Percentiles rank a stretch among this genome's conserved stretches.
Conservation (phyloP, 2,888 invertebrate species). For the Ormyrus nitidulus region DNA sequence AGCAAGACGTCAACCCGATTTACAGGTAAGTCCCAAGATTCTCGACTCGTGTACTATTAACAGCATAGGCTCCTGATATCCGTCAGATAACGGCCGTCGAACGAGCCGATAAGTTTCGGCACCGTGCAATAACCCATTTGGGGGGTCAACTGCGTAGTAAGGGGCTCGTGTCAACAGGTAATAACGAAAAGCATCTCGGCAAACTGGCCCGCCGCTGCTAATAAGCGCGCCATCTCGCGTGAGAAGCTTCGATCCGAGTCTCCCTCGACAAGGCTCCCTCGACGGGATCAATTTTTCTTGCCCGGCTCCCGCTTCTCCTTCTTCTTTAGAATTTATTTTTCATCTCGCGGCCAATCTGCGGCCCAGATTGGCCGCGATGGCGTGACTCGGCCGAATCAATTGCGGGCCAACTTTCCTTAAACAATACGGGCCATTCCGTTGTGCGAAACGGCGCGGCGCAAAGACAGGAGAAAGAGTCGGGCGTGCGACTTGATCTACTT, state of each 20-base stretch:
- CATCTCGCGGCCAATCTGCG: too few relatives aligned
- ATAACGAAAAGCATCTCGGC: conserved; percentile 58
- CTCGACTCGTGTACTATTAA: too few relatives aligned
- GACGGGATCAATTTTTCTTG: conserved; percentile 20
- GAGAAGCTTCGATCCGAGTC: conserved; percentile 16
- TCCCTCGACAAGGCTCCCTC: neutral
- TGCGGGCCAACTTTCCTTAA: too few relatives aligned
- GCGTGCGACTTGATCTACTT: conserved; percentile 39
- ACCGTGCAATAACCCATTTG: neutral
- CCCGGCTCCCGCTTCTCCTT: too few relatives aligned
- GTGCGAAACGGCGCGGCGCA: too few relatives aligned
- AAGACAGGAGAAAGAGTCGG: neutral
- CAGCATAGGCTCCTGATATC: conserved; percentile 4
- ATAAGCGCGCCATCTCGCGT: conserved; percentile 1
- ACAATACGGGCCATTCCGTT: too few relatives aligned
- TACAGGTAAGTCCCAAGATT: conserved; percentile 83
- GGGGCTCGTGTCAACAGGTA: conserved; percentile 67
- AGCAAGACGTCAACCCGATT: conserved; percentile 89
- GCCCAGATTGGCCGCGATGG: too few relatives aligned
- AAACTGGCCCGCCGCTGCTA: neutral
- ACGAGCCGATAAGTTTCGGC: conserved; percentile 34
- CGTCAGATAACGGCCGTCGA: conserved; percentile 35
- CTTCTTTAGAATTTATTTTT: too few relatives aligned
- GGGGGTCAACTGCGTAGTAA: conserved; percentile 60
- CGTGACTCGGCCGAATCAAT: too few relatives aligned